Evolutionary conservation across 2,797 vertebrate species (phyloP).

Genomic region (Gila robusta): DNA sequence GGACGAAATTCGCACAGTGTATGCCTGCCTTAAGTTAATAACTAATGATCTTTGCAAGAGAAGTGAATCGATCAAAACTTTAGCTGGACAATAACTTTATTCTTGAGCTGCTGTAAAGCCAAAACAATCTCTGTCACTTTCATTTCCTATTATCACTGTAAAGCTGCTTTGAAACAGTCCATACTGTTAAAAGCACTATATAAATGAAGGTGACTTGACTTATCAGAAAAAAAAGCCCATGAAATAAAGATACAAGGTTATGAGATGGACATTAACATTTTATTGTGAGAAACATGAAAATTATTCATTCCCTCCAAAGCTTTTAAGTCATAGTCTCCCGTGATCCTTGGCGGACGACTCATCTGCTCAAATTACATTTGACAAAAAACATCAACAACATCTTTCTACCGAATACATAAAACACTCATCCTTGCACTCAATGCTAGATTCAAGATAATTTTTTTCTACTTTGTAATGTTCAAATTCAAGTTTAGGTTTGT

Average conservation of each 20-base stretch:
- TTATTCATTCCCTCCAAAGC: conserved; percentile 39
- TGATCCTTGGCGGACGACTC: background rate
- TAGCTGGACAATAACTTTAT: too few species aligned
- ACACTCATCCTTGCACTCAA: background rate
- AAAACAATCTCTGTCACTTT: too few species aligned
- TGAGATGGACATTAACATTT: conserved; percentile 32
- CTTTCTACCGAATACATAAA: conserved; percentile 10
- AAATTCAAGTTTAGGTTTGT: conserved; percentile 33
- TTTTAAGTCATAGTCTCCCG: conserved; percentile 9
- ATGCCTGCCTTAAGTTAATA: too few species aligned
- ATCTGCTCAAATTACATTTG: conserved; percentile 8
- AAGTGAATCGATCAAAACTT: too few species aligned
- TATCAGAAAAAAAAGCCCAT: background rate
- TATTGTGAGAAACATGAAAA: conserved; percentile 58
- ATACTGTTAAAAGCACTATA: too few species aligned
- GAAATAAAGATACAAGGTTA: conserved; percentile 37
- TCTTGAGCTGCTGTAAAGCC: too few species aligned
- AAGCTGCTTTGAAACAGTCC: too few species aligned
- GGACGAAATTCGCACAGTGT: too few species aligned
- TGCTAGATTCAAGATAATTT: conserved; percentile 1
- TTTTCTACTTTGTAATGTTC: conserved; percentile 26
- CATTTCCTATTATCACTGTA: too few species aligned
- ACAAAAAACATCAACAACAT: conserved; percentile 12
- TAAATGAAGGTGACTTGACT: too few species aligned
- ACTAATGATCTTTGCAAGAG: too few species aligned